Base-by-base conservation (phyloP, 2,113 vertebrate genomes). In the Notarius lentiginosus region DNA sequence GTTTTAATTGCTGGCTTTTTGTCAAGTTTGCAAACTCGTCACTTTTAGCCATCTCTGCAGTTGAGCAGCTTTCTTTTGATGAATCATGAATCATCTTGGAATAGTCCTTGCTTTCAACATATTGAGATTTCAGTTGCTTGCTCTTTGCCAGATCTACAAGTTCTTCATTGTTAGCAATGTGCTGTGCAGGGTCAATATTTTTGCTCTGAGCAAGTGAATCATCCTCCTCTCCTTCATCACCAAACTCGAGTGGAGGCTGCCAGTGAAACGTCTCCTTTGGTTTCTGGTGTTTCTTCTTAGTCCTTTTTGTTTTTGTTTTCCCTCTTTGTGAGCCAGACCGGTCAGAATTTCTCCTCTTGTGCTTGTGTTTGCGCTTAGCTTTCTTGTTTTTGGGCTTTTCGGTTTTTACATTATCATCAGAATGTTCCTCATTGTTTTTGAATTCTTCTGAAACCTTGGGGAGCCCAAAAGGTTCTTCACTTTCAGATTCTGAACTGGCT, bases 221-320 rank as follows among this genome's bases (percentile, higher is more conserved):
- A 5, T 95, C 86, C 0, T 97, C 96, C 0, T 99, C 98, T 0
- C 97, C 97, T 56, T 99, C 98, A 6, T 99, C 98, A 3, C 96
- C 98, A 11, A 98, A 99, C 92, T 99, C 98, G 5, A 99, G 91
- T 0, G 98, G 98, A 7, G 98, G 98, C 90, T 99, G 97, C 98
- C 98, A 99, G 66, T 97, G 98, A 88, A 99, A 99, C 0, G 90
- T 93, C 85, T 97, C 97, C 87, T 97, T 99, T 86, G 94, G 96
- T 87, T 97, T 99, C 77, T 96, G 96, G 82, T 94, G 94, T 92
- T 97, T 97, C 86, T 96, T 97, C 91, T 97, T 98, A 3, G 96
- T 96, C 84, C 96, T 97, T 89, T 97, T 98, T 1, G 92, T 92
- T 93, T 98, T 98, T 0, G 91, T 92, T 87, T 94, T 97, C 91